phyloP scores from a whole-genome alignment of 1,140 invertebrate species.

The Magallana gigas region DNA sequence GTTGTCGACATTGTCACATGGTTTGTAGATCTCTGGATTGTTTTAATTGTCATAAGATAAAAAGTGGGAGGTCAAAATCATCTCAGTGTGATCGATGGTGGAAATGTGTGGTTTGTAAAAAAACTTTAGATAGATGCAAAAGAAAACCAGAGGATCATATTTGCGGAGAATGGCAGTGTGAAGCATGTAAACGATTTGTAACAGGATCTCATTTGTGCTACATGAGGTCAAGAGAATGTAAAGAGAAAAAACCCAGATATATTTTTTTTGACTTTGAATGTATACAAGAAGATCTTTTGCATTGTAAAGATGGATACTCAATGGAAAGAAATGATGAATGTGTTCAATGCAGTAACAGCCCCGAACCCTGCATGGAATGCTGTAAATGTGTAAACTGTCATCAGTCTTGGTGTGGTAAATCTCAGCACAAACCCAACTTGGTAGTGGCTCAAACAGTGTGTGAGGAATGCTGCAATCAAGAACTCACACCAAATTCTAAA shows the following conservation, averaged over 20 bases:
- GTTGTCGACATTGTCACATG: slow-evolving; percentile 40
- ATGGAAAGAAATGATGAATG: background rate
- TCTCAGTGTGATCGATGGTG: slow-evolving; percentile 43
- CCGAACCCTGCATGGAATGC: slow-evolving; percentile 8
- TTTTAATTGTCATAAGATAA: slow-evolving; percentile 4
- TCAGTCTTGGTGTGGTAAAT: slow-evolving; percentile 39
- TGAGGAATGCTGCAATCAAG: background rate
- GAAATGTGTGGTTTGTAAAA: slow-evolving; percentile 37
- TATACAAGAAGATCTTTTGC: background rate
- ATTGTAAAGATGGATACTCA: slow-evolving; percentile 16
- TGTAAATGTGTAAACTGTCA: slow-evolving; percentile 1
- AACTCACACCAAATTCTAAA: background rate
- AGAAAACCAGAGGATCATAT: slow-evolving; percentile 40
- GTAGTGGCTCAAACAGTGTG: slow-evolving; percentile 42
- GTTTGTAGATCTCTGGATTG: slow-evolving; percentile 38
- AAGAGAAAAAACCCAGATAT: slow-evolving; percentile 8
- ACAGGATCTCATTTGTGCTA: slow-evolving; percentile 22
- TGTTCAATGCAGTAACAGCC: background rate
- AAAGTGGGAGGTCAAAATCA: background rate
- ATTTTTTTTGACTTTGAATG: slow-evolving; percentile 55
- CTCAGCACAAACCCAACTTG: slow-evolving; percentile 27
- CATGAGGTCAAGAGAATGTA: slow-evolving; percentile 4
- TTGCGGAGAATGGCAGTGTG: slow-evolving; percentile 39
- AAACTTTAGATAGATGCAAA: slow-evolving; percentile 34
- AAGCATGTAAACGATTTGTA: slow-evolving; percentile 10